phyloP scores from a whole-genome alignment of 2,797 vertebrate genomes.

The Cynodonichthys magdalenae region DNA sequence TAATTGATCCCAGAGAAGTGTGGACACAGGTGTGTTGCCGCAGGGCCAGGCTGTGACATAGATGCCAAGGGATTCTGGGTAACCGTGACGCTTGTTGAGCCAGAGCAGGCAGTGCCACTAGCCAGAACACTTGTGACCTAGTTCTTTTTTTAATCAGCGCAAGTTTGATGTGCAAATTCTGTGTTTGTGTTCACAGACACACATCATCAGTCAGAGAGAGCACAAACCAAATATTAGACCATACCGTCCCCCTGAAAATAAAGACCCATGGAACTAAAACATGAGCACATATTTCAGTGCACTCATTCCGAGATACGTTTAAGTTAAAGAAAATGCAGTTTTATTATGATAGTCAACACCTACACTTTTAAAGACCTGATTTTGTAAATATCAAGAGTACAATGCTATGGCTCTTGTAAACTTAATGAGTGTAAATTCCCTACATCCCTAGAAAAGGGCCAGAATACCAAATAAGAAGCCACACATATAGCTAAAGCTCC shows the following conservation, averaged over 20 bases:
- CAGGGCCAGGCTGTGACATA: slow-evolving; percentile 66
- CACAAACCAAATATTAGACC: slow-evolving; percentile 31
- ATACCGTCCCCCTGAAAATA: slow-evolving; percentile 30
- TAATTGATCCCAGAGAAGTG: slow-evolving; percentile 83
- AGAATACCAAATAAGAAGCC: slow-evolving; percentile 6
- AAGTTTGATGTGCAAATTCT: slow-evolving; percentile 51
- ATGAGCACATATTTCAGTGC: slow-evolving; percentile 21
- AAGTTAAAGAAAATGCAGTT: background rate
- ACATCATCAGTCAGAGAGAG: slow-evolving; percentile 24
- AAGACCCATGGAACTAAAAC: slow-evolving; percentile 18
- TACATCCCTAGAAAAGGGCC: background rate
- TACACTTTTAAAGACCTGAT: background rate
- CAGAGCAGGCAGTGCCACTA: slow-evolving; percentile 61
- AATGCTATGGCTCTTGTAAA: background rate
- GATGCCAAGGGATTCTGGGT: slow-evolving; percentile 66
- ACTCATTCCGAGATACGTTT: slow-evolving; percentile 8
- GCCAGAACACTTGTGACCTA: slow-evolving; percentile 70
- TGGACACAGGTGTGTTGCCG: slow-evolving; percentile 82
- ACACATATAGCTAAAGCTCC: slow-evolving; percentile 9
- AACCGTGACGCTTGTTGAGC: slow-evolving; percentile 64
- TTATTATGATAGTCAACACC: too few species aligned
- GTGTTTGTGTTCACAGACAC: slow-evolving; percentile 22
- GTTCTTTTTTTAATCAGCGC: slow-evolving; percentile 69
- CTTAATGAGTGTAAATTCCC: background rate
- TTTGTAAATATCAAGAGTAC: slow-evolving; percentile 5